These are phyloP conservation scores for Melierax canorus DNA, from an alignment of 2,113 vertebrate species.

Conservation along the genomic window DNA sequence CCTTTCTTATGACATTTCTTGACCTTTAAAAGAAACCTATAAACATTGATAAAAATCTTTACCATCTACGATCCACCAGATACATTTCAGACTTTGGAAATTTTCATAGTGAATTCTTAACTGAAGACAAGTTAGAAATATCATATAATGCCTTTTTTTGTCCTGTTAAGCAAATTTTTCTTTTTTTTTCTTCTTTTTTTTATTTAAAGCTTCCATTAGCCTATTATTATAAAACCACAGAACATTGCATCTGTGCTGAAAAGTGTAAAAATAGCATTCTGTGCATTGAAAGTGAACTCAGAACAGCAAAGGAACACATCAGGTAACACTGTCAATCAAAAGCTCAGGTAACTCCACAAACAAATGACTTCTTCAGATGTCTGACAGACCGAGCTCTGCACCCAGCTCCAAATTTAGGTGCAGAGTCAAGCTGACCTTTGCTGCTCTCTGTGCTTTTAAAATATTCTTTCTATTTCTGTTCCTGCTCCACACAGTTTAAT, in stretches of 20 bases:
- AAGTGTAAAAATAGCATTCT: constrained; percentile 19
- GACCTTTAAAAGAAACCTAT: constrained; percentile 48
- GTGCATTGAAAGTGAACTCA: not conserved
- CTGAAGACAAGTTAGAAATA: not conserved
- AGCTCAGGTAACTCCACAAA: constrained; percentile 60
- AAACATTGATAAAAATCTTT: constrained; percentile 38
- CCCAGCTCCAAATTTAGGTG: constrained; percentile 46
- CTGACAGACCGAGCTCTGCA: constrained; percentile 10
- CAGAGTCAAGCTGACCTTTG: constrained; percentile 46
- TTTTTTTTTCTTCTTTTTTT: not conserved
- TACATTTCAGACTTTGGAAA: not conserved
- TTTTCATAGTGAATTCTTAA: constrained; percentile 1
- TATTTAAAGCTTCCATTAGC: not conserved
- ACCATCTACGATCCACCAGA: not conserved
- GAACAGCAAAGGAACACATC: not conserved
- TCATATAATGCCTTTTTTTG: not conserved
- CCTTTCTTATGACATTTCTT: constrained; percentile 55
- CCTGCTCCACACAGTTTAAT: not conserved
- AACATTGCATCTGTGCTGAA: not conserved
- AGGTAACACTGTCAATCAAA: constrained; percentile 12
- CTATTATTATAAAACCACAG: constrained; percentile 1
- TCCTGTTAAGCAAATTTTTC: not conserved
- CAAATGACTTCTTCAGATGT: constrained; percentile 60
- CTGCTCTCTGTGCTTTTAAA: constrained; percentile 21
- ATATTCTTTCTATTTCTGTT: constrained; percentile 71